Conservation (phyloP, 2,113 vertebrate genomes). For the Trichechus manatus region DNA sequence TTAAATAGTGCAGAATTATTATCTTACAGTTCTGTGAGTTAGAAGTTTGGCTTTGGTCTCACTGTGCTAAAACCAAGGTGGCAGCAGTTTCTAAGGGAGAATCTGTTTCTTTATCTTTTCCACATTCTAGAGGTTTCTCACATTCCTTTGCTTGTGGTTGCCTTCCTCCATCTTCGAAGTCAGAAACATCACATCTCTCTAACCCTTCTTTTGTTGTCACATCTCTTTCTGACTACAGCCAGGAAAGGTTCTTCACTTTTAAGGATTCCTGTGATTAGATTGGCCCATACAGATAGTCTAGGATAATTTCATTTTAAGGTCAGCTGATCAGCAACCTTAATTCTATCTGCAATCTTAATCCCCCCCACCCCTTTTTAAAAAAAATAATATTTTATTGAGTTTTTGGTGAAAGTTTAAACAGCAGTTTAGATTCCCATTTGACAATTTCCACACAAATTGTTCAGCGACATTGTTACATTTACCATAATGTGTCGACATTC, state of each 20-base stretch:
- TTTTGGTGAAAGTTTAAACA: too few species aligned
- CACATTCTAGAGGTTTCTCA: too few species aligned
- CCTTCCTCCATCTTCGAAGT: neutral
- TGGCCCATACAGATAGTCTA: neutral
- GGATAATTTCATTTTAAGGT: constrained; percentile 19
- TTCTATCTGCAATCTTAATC: constrained; percentile 6
- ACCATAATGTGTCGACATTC: too few species aligned
- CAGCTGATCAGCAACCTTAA: constrained; percentile 18
- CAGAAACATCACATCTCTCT: neutral
- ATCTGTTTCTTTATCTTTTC: neutral
- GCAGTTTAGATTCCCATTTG: too few species aligned
- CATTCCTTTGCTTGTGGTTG: too few species aligned
- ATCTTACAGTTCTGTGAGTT: neutral
- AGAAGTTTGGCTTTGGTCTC: neutral
- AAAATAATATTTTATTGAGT: too few species aligned
- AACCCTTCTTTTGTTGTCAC: neutral
- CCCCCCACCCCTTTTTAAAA: neutral
- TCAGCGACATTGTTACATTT: too few species aligned
- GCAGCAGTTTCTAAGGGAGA: neutral
- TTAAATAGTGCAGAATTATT: constrained; percentile 42
- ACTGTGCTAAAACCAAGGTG: neutral
- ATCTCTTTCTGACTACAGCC: neutral
- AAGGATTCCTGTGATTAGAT: neutral
- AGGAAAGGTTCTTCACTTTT: neutral
- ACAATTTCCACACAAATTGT: too few species aligned